These are phyloP conservation scores for Semibalanus balanoides DNA, from an alignment of 1,140 invertebrate species.

Conservation along the genomic window DNA sequence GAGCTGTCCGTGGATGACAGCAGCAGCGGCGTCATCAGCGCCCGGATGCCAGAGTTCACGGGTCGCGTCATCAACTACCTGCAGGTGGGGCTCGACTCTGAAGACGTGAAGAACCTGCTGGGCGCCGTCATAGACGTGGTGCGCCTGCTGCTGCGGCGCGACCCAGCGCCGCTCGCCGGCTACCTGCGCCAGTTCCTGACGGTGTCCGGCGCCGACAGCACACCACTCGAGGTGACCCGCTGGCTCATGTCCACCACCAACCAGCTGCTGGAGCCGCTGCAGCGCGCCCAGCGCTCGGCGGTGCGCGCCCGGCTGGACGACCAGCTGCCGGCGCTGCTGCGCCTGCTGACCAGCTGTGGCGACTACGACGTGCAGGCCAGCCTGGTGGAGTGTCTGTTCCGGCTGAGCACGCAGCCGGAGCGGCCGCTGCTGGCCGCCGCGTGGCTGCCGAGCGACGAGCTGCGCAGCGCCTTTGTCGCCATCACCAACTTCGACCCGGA, in stretches of 20 bases:
- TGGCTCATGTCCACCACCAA: not conserved
- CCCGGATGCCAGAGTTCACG: not conserved
- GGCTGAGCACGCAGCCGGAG: not conserved
- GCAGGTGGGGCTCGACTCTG: not conserved
- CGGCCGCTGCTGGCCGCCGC: not conserved
- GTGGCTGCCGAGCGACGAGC: not conserved
- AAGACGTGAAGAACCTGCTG: not conserved
- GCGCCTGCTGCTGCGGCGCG: not conserved
- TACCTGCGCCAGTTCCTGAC: not conserved
- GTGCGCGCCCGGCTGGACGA: not conserved
- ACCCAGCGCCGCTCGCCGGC: not conserved
- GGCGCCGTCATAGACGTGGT: not conserved
- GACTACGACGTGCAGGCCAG: constrained; percentile 4
- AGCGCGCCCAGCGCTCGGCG: not conserved
- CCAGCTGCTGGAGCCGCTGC: not conserved
- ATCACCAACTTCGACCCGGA: not conserved
- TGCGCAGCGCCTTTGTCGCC: not conserved
- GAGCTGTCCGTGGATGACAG: not conserved
- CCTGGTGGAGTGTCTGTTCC: not conserved
- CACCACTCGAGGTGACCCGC: not conserved
- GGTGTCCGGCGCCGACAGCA: not conserved
- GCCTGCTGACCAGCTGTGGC: not conserved
- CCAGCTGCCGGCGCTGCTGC: not conserved
- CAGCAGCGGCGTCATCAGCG: not conserved
- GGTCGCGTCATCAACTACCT: not conserved